Evolutionary conservation across 2,888 invertebrate genomes (phyloP), one percentile per base, ranked within the genome.

Genomic region (Calameuta filiformis): DNA sequence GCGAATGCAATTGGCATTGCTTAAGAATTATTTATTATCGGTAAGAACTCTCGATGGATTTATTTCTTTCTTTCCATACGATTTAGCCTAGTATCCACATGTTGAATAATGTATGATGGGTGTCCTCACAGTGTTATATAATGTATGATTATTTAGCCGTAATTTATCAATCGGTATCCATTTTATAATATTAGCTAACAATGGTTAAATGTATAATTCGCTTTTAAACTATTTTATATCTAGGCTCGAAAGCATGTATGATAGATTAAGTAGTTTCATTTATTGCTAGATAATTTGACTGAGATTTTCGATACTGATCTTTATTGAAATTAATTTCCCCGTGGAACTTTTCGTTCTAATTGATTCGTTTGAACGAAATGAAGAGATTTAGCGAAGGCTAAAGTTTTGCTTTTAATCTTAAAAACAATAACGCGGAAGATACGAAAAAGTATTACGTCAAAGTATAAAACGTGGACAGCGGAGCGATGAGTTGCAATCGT

Each of bases 201-300:
- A 23, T 56, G 56, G 9, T 56, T 40, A 77, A 79, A 76, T 75
- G 81, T 84, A 81, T 84, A 81, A 82, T 83, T 76, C 80, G 80
- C 81, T 77, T 81, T 77, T 77, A 81, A 83, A 82, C 82, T 85
- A 86, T 79, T 77, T 73, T 78, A 81, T 83, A 82, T 78, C 79
- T 87, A 85, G 77, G 75, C 76, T 82, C 78, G 75, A 77, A 83
- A 83, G 79, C 84, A 85, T 80, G 79, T 83, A 85, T 79, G 77
- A 84, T 86, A 83, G 82, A 83, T 86, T 86, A 85, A 88, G 83
- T 87, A 85, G 82, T 81, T 85, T 82, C 75, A 83, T 82, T 88
- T 88, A 88, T 88, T 88, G 88, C 88, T 88, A 88, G 82, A 83
- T 88, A 88, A 88, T 88, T 88, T 87, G 87, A 88, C 88, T 87